A percentile compares a stretch with the other conserved stretches of the same genome.
Evolutionary conservation across 2,797 vertebrate genomes (phyloP).

Genomic region (Sphenodon punctatus): DNA sequence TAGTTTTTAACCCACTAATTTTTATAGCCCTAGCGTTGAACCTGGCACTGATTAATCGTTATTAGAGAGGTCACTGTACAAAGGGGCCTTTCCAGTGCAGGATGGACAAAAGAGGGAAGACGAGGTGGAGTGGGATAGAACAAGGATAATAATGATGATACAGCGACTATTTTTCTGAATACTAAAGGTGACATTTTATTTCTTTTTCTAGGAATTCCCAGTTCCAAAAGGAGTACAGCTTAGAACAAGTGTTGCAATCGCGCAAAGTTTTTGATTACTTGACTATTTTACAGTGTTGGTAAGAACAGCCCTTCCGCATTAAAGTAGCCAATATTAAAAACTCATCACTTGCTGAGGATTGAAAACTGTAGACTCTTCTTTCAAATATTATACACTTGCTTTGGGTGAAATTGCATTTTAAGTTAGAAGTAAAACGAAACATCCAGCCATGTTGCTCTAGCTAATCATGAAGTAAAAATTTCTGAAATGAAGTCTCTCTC

Average conservation of each 20-base stretch:
- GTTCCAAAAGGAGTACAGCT: conserved; percentile 89
- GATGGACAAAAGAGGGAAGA: too few species aligned
- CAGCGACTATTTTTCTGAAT: background rate
- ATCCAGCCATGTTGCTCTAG: background rate
- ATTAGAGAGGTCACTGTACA: too few species aligned
- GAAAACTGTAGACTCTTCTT: background rate
- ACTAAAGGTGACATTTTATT: background rate
- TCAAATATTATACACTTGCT: background rate
- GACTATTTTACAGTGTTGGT: conserved; percentile 97
- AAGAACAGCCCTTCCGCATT: conserved; percentile 64
- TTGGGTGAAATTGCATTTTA: background rate
- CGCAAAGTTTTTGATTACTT: conserved; percentile 88
- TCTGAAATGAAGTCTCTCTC: background rate
- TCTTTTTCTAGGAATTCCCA: conserved; percentile 86
- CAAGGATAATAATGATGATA: too few species aligned
- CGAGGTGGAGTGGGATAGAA: too few species aligned
- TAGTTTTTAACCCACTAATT: too few species aligned
- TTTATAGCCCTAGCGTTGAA: too few species aligned
- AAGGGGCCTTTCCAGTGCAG: too few species aligned
- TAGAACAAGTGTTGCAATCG: conserved; percentile 89
- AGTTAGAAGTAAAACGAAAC: background rate
- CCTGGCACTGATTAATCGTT: too few species aligned
- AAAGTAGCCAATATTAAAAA: background rate
- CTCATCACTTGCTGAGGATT: background rate
- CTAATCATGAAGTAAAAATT: background rate